These are phyloP conservation scores for Callyntrura sp. DNA, from an alignment of 2,888 invertebrate genomes.

Conservation along the genomic window DNA sequence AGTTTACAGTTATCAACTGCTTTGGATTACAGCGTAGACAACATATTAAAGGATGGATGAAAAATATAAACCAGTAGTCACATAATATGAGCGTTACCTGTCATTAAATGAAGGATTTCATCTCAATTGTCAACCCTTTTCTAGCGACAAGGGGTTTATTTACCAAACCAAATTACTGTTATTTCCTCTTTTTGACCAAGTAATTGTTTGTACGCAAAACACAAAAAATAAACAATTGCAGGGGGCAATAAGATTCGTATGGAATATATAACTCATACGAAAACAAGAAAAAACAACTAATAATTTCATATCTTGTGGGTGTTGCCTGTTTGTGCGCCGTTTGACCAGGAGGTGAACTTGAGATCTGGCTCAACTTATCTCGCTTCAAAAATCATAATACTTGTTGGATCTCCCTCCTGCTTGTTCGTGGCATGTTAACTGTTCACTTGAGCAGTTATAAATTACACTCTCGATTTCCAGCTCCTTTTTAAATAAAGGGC, in stretches of 20 bases:
- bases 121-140: conserved; percentile 77
- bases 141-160: conserved; percentile 58
- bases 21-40: neutral
- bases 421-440: too few relatives aligned
- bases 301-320: conserved; percentile 49
- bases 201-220: neutral
- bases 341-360: conserved; percentile 50
- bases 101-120: conserved; percentile 75
- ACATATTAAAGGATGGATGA: neutral
- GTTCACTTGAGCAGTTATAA: neutral
- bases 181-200: conserved; percentile 57
- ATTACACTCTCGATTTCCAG: neutral
- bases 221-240: conserved; percentile 50
- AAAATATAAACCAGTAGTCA: conserved; percentile 54
- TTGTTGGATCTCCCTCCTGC: neutral
- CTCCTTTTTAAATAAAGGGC: neutral
- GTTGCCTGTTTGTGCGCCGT: conserved; percentile 41
- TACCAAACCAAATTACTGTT: conserved; percentile 63
- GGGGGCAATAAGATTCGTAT: neutral
- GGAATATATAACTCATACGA: conserved; percentile 1
- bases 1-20: conserved; percentile 30
- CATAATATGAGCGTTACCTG: conserved; percentile 42
- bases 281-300: conserved; percentile 14
- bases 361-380: conserved; percentile 66
- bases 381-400: conserved; percentile 12